A percentile compares a stretch with the other conserved stretches of the same genome.
These are phyloP conservation scores for Brachypodius melanocephalos DNA, from an alignment of 2,113 vertebrate genomes.

Conservation along the genomic window DNA sequence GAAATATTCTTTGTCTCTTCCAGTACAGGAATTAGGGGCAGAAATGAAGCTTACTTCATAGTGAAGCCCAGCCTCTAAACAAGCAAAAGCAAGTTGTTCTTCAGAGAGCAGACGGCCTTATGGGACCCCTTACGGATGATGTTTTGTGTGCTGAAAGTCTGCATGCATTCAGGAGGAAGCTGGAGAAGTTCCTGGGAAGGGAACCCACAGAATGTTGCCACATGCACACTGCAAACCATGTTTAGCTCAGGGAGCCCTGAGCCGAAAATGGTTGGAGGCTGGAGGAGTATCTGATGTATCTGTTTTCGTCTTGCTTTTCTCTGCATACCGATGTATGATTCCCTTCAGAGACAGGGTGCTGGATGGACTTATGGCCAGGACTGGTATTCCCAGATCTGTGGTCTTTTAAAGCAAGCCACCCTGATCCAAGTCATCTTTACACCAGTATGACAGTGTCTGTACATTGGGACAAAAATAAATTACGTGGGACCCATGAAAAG, in stretches of 20 bases:
- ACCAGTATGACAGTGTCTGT: slow-evolving; percentile 1
- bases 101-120: not conserved
- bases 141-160: not conserved
- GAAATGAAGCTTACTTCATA: not conserved
- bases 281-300: not conserved
- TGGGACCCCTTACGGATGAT: not conserved
- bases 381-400: not conserved
- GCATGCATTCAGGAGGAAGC: not conserved
- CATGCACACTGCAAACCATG: not conserved
- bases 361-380: not conserved
- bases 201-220: not conserved
- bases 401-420: not conserved
- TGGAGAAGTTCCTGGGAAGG: not conserved
- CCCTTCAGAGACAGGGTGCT: not conserved
- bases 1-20: not conserved
- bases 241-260: not conserved
- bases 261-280: not conserved
- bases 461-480: slow-evolving; percentile 45
- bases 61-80: not conserved
- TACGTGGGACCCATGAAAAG: not conserved
- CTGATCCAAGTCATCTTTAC: not conserved
- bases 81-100: not conserved
- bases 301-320: not conserved
- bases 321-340: not conserved
- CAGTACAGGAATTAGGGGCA: not conserved